Evolutionary conservation across 2,888 invertebrate genomes (phyloP).

Genomic region (Mantis religiosa): DNA sequence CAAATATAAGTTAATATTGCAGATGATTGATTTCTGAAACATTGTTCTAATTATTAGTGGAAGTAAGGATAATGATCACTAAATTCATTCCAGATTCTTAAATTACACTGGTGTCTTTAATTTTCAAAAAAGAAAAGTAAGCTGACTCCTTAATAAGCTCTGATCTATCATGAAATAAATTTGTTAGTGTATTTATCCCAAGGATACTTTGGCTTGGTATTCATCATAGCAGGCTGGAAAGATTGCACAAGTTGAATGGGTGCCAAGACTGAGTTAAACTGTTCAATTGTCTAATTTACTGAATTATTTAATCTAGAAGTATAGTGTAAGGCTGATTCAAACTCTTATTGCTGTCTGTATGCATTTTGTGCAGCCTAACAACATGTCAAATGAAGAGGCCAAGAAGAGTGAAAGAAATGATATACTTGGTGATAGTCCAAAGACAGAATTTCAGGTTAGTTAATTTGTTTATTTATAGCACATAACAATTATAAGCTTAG

Average conservation of each 20-base stretch:
- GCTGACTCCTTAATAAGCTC: too few relatives aligned
- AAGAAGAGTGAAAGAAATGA: constrained; percentile 20
- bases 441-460: constrained; percentile 28
- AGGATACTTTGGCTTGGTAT: neutral
- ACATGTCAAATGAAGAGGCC: constrained; percentile 15
- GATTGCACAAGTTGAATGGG: neutral
- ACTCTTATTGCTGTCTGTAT: neutral
- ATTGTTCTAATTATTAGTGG: too few relatives aligned
- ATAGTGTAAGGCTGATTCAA: neutral
- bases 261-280: neutral
- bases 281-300: neutral
- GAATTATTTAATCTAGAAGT: neutral
- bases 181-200: neutral
- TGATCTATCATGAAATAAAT: neutral
- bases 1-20: too few relatives aligned
- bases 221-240: neutral
- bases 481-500: too few relatives aligned
- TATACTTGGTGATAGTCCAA: constrained; percentile 18
- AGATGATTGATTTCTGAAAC: too few relatives aligned
- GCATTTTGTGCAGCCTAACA: constrained; percentile 21
- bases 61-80: too few relatives aligned
- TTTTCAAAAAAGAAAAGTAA: too few relatives aligned
- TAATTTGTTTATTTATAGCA: neutral
- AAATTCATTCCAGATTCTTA: too few relatives aligned
- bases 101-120: too few relatives aligned